Percentiles rank a stretch among this genome's conserved stretches.
These are phyloP conservation scores for Troides oblongomaculatus DNA, from an alignment of 2,888 invertebrate species.

Conservation along the genomic window DNA sequence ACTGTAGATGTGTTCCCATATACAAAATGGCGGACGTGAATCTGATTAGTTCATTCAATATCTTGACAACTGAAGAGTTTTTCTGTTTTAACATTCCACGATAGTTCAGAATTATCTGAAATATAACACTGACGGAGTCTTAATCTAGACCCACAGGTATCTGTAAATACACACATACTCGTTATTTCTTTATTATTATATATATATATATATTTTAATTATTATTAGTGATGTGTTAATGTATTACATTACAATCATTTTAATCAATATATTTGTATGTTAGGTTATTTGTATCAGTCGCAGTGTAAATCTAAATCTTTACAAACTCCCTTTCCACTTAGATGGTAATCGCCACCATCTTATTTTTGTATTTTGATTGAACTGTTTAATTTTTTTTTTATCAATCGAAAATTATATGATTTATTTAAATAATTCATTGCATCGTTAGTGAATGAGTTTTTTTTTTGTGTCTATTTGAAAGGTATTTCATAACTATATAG, in stretches of 20 bases:
- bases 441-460: too few relatives aligned
- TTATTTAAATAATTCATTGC: too few relatives aligned
- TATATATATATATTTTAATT: conserved; percentile 6
- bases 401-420: too few relatives aligned
- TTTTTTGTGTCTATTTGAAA: too few relatives aligned
- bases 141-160: conserved; percentile 3
- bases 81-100: conserved; percentile 27
- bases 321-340: too few relatives aligned
- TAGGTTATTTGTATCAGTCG: background rate
- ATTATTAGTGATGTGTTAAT: conserved; percentile 35
- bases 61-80: background rate
- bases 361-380: too few relatives aligned
- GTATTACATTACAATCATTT: conserved; percentile 49
- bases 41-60: background rate
- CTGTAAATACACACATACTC: background rate
- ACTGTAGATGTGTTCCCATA: background rate
- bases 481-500: too few relatives aligned
- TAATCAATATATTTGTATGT: conserved; percentile 43
- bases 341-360: too few relatives aligned
- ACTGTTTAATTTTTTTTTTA: too few relatives aligned
- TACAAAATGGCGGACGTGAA: background rate
- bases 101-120: conserved; percentile 2
- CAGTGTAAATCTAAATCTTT: background rate
- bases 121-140: conserved; percentile 7
- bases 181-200: background rate